These are phyloP conservation scores for Crossaster papposus DNA, from an alignment of 53 echinoderm and acorn worm genomes.

Conservation along the genomic window DNA sequence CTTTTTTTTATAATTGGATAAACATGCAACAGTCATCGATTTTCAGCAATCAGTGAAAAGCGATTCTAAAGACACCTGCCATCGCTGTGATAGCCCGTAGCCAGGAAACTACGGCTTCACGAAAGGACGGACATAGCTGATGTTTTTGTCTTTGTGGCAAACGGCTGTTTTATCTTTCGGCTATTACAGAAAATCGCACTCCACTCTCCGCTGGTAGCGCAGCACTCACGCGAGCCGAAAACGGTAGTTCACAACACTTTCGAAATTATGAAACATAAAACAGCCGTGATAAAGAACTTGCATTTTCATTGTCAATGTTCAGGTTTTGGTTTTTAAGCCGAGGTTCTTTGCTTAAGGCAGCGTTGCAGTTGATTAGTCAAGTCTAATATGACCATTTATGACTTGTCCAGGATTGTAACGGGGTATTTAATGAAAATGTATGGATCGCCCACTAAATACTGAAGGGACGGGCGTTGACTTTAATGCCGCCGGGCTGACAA, in stretches of 20 bases:
- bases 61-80: constrained; percentile 56
- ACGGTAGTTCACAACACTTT: too few relatives aligned
- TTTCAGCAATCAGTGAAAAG: neutral
- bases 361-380: constrained; percentile 58
- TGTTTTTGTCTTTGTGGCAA: constrained; percentile 19
- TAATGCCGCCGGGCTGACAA: neutral
- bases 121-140: constrained; percentile 58
- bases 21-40: constrained; percentile 45
- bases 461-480: constrained; percentile 18
- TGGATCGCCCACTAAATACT: constrained; percentile 26
- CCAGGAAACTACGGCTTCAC: constrained; percentile 64
- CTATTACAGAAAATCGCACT: too few relatives aligned
- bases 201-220: too few relatives aligned
- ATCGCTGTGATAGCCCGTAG: constrained; percentile 53
- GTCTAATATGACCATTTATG: constrained; percentile 63
- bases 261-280: constrained; percentile 4
- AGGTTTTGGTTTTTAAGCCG: constrained; percentile 43
- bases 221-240: too few relatives aligned
- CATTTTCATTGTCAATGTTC: constrained; percentile 54
- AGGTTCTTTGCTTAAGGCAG: constrained; percentile 36
- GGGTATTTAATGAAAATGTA: constrained; percentile 58
- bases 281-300: constrained; percentile 3
- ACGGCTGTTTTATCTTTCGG: constrained; percentile 35
- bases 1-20: constrained; percentile 19
- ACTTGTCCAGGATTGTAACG: constrained; percentile 52